phyloP scores from a whole-genome alignment of 2,888 invertebrate genomes.

The Acleris sparsana region DNA sequence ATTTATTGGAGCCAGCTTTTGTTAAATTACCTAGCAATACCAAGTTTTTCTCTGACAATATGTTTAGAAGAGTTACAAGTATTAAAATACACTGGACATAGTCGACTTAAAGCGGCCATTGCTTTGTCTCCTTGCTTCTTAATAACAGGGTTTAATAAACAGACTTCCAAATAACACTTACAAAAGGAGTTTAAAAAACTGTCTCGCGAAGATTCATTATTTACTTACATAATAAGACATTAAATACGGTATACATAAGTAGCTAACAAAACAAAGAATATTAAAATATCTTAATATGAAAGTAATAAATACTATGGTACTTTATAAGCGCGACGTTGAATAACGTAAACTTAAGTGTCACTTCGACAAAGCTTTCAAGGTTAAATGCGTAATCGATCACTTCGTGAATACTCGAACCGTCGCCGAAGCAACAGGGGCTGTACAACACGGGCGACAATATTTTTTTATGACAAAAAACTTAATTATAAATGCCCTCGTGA shows the following conservation, averaged over 20 bases:
- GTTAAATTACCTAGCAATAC: too few relatives aligned
- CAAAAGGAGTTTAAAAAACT: slow-evolving; percentile 11
- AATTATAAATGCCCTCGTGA: slow-evolving; percentile 59
- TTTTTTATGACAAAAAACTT: slow-evolving; percentile 49
- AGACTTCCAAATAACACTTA: slow-evolving; percentile 13
- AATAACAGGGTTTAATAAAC: neutral
- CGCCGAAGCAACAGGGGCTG: slow-evolving; percentile 34
- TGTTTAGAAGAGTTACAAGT: too few relatives aligned
- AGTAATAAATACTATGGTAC: slow-evolving; percentile 77
- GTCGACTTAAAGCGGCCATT: too few relatives aligned
- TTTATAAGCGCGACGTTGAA: slow-evolving; percentile 73
- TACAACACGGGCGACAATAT: slow-evolving; percentile 38
- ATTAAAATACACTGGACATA: too few relatives aligned
- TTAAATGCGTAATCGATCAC: slow-evolving; percentile 32
- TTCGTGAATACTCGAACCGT: slow-evolving; percentile 25
- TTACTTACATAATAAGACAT: slow-evolving; percentile 48
- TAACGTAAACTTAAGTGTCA: slow-evolving; percentile 59
- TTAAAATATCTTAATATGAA: slow-evolving; percentile 63
- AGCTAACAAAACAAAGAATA: slow-evolving; percentile 60
- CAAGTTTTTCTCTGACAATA: too few relatives aligned
- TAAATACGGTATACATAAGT: slow-evolving; percentile 55
- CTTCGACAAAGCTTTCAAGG: slow-evolving; percentile 40
- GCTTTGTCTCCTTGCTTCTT: neutral
- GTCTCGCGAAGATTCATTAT: slow-evolving; percentile 31
- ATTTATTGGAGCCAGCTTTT: too few relatives aligned